Conservation (phyloP, 2,888 invertebrate genomes). For the Seira ritae region DNA sequence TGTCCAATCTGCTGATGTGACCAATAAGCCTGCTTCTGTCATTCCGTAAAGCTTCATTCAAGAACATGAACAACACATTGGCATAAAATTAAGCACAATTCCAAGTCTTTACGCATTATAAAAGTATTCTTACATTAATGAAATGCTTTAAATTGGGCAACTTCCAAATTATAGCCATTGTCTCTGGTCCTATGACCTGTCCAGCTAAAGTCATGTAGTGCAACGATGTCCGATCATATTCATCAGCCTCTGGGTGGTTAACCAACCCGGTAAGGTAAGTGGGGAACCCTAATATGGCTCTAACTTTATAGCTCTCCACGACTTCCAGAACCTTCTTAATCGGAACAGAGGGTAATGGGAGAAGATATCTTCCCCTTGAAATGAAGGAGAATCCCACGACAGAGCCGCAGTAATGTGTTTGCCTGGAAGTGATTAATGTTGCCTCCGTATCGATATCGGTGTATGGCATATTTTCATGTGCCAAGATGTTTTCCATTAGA, state of each 20-base stretch:
- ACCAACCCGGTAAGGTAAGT: constrained; percentile 57
- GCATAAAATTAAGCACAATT: no score
- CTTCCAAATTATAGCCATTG: constrained; percentile 40
- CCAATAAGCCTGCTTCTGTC: constrained; percentile 65
- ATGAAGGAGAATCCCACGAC: constrained; percentile 64
- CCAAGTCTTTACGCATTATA: no score
- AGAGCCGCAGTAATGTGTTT: constrained; percentile 66
- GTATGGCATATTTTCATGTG: constrained; percentile 64
- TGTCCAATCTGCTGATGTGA: constrained; percentile 55
- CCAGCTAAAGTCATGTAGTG: constrained; percentile 58
- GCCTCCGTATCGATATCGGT: constrained; percentile 45
- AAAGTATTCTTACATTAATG: constrained; percentile 43
- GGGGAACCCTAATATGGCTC: constrained; percentile 64
- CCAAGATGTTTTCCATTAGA: constrained; percentile 51
- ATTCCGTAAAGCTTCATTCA: constrained; percentile 65
- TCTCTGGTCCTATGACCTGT: constrained; percentile 57
- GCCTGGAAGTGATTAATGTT: constrained; percentile 62
- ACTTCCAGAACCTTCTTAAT: constrained; percentile 45
- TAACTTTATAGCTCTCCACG: constrained; percentile 43
- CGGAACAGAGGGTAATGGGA: constrained; percentile 31
- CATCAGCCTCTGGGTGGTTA: constrained; percentile 39
- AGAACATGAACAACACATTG: no score
- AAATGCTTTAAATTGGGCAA: constrained; percentile 53
- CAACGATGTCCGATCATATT: constrained; percentile 55
- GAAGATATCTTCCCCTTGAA: constrained; percentile 41